Evolutionary conservation across 1,140 invertebrate species (phyloP).

Genomic region (Heliconius nattereri): DNA sequence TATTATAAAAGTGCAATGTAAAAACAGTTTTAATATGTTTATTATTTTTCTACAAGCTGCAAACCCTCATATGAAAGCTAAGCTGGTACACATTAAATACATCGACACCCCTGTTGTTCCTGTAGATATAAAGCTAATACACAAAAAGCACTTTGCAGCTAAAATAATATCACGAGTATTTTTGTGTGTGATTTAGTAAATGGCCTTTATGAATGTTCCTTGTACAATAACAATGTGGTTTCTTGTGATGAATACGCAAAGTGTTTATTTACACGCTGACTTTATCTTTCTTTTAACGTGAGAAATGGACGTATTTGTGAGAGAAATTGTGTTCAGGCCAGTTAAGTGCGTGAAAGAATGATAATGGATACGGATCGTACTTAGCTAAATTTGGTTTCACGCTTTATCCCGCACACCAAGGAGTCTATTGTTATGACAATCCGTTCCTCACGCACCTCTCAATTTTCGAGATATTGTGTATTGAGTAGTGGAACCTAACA

Average conservation of each 20-base stretch:
- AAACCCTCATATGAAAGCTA: neutral
- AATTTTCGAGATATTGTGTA: too few relatives aligned
- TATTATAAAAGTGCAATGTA: too few relatives aligned
- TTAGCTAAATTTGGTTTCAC: neutral
- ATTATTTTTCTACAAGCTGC: too few relatives aligned
- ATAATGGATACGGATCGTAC: too few relatives aligned
- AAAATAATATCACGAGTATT: conserved; percentile 27
- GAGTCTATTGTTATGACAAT: too few relatives aligned
- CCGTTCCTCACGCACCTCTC: too few relatives aligned
- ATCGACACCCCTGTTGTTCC: conserved; percentile 10
- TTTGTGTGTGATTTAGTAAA: conserved; percentile 36
- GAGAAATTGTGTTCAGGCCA: conserved; percentile 42
- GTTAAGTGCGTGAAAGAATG: neutral
- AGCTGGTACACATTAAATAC: neutral
- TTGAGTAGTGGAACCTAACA: too few relatives aligned
- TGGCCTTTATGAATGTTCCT: conserved; percentile 36
- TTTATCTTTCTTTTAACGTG: conserved; percentile 46
- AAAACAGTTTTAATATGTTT: too few relatives aligned
- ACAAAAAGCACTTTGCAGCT: conserved; percentile 17
- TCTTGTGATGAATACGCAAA: conserved; percentile 37
- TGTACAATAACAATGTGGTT: conserved; percentile 36
- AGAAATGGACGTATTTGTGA: conserved; percentile 44
- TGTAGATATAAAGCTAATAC: conserved; percentile 8
- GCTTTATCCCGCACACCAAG: too few relatives aligned
- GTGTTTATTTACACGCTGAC: conserved; percentile 47